Conservation (phyloP, 2,797 vertebrate species). For the Schizothorax lantsangensis region DNA sequence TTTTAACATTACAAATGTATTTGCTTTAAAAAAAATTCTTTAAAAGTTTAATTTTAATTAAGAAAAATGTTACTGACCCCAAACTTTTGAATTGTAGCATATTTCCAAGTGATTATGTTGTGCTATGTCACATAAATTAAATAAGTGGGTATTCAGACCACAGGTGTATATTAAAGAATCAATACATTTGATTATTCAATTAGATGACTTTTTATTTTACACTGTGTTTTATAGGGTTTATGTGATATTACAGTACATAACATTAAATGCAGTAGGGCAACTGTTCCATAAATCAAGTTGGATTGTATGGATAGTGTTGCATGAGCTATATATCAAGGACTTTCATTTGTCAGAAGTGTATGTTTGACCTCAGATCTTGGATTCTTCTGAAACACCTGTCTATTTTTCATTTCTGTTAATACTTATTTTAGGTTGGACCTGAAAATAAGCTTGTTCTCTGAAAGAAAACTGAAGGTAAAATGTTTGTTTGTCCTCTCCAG, state of each 20-base stretch:
- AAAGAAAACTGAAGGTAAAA: background rate
- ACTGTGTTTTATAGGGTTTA: no score
- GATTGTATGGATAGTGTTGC: background rate
- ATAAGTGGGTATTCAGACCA: background rate
- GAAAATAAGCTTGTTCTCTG: no score
- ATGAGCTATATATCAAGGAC: background rate
- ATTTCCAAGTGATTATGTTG: background rate
- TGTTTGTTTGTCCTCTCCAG: constrained; percentile 35
- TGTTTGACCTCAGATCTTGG: background rate
- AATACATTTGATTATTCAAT: background rate
- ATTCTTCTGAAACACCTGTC: background rate
- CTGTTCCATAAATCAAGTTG: background rate
- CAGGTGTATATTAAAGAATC: background rate
- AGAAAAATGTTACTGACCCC: background rate
- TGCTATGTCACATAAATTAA: background rate
- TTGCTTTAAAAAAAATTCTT: background rate
- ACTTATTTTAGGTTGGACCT: background rate
- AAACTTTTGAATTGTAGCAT: background rate
- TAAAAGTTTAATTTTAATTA: background rate
- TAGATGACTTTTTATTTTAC: background rate
- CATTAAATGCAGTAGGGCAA: background rate
- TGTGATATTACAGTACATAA: background rate
- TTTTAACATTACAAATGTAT: background rate
- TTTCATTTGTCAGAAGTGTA: background rate
- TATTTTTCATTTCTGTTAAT: background rate